phyloP scores from a whole-genome alignment of 2,888 invertebrate genomes.

The Pristionchus mayeri region DNA sequence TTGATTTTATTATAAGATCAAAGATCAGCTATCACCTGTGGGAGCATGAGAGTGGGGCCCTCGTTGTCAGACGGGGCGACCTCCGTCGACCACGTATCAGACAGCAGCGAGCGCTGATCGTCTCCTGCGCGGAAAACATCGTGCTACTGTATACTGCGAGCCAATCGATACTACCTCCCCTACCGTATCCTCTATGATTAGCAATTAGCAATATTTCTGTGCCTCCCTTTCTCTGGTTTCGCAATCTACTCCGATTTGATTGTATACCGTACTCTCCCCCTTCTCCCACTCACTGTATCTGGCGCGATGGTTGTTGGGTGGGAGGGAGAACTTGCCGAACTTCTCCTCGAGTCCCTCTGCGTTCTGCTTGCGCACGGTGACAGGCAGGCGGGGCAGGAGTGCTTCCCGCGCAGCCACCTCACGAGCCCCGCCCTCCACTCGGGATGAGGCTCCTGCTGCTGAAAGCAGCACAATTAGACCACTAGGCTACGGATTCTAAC shows the following conservation, averaged over 20 bases:
- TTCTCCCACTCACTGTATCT: slow-evolving; percentile 50
- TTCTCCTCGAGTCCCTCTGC: slow-evolving; percentile 96
- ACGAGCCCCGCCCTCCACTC: not conserved
- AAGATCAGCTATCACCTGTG: slow-evolving; percentile 39
- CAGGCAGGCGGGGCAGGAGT: slow-evolving; percentile 75
- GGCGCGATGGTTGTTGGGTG: slow-evolving; percentile 78
- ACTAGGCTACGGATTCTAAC: no score
- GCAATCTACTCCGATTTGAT: no score
- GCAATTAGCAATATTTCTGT: not conserved
- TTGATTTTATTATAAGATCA: no score
- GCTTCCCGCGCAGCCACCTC: slow-evolving; percentile 47
- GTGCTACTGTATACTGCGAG: not conserved
- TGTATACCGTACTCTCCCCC: slow-evolving; percentile 25
- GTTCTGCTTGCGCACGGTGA: slow-evolving; percentile 82
- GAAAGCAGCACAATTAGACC: no score
- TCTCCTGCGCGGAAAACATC: slow-evolving; percentile 82
- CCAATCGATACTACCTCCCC: not conserved
- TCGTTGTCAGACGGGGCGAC: slow-evolving; percentile 97
- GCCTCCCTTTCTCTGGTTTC: not conserved
- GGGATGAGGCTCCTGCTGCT: slow-evolving; percentile 40
- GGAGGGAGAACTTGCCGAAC: slow-evolving; percentile 97
- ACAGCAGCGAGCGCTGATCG: slow-evolving; percentile 95
- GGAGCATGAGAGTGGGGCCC: slow-evolving; percentile 61
- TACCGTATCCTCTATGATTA: not conserved
- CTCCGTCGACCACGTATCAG: slow-evolving; percentile 99